Evolutionary conservation across 2,888 invertebrate genomes (phyloP).

Genomic region (Nymphalis urticae): DNA sequence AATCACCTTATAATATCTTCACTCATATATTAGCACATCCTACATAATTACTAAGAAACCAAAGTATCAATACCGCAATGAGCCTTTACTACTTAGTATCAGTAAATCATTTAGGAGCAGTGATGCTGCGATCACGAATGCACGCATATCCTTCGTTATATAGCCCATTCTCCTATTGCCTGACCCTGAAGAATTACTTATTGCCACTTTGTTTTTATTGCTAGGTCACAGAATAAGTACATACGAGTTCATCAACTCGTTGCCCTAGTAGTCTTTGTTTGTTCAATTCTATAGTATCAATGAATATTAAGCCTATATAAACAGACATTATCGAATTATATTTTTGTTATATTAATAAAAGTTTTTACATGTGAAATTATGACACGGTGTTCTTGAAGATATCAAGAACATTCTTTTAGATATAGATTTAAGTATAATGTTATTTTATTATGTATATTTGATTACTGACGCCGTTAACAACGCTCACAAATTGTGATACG

Average conservation of each 20-base stretch:
- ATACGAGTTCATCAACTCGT: neutral
- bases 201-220: constrained; percentile 25
- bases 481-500: no score
- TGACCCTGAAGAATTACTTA: constrained; percentile 57
- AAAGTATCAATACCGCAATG: neutral
- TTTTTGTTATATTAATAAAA: no score
- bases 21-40: neutral
- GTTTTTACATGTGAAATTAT: no score
- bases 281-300: no score
- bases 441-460: no score
- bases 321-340: no score
- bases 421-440: no score
- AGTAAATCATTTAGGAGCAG: constrained; percentile 24
- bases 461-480: no score
- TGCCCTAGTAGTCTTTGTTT: no score
- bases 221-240: constrained; percentile 3
- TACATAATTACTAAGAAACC: neutral
- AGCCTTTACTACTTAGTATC: constrained; percentile 21
- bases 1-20: neutral
- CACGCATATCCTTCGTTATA: constrained; percentile 72
- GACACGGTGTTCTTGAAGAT: no score
- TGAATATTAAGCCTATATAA: no score
- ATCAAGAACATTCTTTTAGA: no score
- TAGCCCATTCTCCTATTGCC: constrained; percentile 66
- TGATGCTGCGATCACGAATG: constrained; percentile 62